Evolutionary conservation across 2,113 vertebrate genomes (phyloP).

Genomic region (Neodon shergylaensis): DNA sequence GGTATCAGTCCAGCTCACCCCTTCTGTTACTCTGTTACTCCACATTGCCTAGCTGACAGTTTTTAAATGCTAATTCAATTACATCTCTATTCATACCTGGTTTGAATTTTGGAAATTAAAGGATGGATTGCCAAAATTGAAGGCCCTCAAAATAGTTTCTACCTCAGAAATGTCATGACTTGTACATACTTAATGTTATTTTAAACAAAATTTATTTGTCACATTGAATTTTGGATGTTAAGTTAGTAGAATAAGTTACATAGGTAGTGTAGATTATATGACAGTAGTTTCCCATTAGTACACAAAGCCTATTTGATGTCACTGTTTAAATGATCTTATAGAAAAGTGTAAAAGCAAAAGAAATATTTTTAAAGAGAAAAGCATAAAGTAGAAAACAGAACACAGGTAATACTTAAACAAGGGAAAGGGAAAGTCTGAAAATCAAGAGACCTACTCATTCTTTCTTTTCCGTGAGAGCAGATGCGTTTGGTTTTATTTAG

Average conservation of each 20-base stretch:
- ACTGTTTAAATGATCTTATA: conserved; percentile 39
- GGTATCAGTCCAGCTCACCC: neutral
- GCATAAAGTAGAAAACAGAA: conserved; percentile 45
- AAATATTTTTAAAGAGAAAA: conserved; percentile 43
- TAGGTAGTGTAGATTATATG: neutral
- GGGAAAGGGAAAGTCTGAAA: conserved; percentile 34
- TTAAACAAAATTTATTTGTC: conserved; percentile 3
- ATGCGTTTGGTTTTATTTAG: neutral
- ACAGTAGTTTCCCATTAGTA: conserved; percentile 28
- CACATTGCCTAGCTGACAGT: neutral
- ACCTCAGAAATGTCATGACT: neutral
- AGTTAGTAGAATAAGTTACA: conserved; percentile 26
- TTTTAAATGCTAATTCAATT: conserved; percentile 16
- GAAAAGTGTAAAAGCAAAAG: neutral
- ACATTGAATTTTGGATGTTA: conserved; percentile 20
- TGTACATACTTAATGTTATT: conserved; percentile 14
- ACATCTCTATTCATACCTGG: neutral
- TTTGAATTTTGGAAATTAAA: conserved; percentile 52
- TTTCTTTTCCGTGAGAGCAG: conserved; percentile 19
- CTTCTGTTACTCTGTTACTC: neutral
- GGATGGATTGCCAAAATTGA: neutral
- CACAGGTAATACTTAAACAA: neutral
- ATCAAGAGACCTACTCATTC: neutral
- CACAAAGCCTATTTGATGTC: conserved; percentile 30
- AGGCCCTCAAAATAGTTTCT: conserved; percentile 31